phyloP scores from a whole-genome alignment of 2,113 vertebrate genomes.

The Leptodactylus fuscus region DNA sequence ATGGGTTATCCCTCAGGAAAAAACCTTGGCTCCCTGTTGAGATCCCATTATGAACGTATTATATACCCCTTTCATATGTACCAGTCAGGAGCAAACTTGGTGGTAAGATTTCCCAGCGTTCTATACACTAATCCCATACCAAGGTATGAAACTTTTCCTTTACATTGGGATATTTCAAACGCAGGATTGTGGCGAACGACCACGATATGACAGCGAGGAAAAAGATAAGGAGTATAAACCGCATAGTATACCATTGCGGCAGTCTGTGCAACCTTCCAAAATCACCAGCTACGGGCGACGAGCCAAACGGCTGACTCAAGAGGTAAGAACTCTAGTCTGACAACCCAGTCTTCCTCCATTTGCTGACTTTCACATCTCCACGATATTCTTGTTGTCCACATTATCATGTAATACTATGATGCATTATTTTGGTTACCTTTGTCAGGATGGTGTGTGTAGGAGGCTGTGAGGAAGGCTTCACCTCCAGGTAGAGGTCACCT shows the following conservation, averaged over 20 bases:
- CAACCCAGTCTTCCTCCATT: background rate
- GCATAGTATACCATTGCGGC: constrained; percentile 93
- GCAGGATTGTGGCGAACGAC: constrained; percentile 84
- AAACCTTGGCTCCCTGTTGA: constrained; percentile 89
- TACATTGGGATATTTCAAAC: background rate
- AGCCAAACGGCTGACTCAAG: constrained; percentile 91
- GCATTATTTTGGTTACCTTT: background rate
- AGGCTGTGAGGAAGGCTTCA: background rate
- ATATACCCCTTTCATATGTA: constrained; percentile 93
- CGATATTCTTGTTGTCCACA: background rate
- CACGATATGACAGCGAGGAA: constrained; percentile 88
- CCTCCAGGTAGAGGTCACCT: no score
- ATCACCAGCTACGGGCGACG: constrained; percentile 89
- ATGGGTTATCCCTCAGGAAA: constrained; percentile 91
- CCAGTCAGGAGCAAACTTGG: constrained; percentile 88
- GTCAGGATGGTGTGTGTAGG: constrained; percentile 33
- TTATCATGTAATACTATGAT: no score
- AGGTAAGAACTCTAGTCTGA: constrained; percentile 75
- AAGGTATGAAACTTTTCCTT: background rate
- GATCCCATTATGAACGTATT: constrained; percentile 92
- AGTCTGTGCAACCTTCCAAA: constrained; percentile 93
- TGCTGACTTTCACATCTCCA: background rate
- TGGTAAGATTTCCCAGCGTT: constrained; percentile 72
- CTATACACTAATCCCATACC: background rate
- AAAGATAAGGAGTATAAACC: constrained; percentile 96